Evolutionary conservation across 2,888 invertebrate species (phyloP).

Genomic region (Cylloceria caligata): DNA sequence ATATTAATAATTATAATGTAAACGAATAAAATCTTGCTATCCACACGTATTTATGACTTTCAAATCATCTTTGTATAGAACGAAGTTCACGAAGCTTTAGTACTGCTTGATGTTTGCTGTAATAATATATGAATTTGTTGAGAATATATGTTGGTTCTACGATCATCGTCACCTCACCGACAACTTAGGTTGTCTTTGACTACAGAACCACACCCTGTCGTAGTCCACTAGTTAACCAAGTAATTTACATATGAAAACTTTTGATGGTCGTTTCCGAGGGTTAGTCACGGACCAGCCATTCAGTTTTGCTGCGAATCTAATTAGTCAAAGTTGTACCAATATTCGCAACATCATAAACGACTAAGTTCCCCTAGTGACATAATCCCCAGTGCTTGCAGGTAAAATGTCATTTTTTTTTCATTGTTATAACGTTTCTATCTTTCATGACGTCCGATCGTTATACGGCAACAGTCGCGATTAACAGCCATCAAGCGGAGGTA

Average conservation of each 20-base stretch:
- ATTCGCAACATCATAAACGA: slow-evolving; percentile 7
- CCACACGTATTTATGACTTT: background rate
- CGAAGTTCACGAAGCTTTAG: background rate
- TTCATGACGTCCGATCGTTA: slow-evolving; percentile 1
- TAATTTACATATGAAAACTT: slow-evolving; percentile 44
- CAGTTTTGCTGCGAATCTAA: slow-evolving; percentile 23
- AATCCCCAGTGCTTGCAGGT: background rate
- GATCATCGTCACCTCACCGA: background rate
- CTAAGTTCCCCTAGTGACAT: background rate
- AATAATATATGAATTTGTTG: background rate
- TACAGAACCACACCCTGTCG: too few relatives aligned
- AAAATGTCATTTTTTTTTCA: background rate
- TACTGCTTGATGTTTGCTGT: background rate
- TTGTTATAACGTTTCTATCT: background rate
- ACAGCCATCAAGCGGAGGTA: background rate
- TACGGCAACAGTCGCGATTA: background rate
- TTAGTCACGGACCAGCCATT: slow-evolving; percentile 25
- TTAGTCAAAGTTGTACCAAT: background rate
- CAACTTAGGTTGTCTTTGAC: too few relatives aligned
- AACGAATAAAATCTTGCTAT: background rate
- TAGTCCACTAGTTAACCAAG: slow-evolving; percentile 34
- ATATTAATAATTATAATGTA: too few relatives aligned
- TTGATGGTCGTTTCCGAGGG: slow-evolving; percentile 20
- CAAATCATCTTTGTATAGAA: background rate
- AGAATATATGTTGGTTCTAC: background rate